Evolutionary conservation across 2,113 vertebrate species (phyloP), one percentile per base, ranked within the genome.

Genomic region (Eclectus roratus): DNA sequence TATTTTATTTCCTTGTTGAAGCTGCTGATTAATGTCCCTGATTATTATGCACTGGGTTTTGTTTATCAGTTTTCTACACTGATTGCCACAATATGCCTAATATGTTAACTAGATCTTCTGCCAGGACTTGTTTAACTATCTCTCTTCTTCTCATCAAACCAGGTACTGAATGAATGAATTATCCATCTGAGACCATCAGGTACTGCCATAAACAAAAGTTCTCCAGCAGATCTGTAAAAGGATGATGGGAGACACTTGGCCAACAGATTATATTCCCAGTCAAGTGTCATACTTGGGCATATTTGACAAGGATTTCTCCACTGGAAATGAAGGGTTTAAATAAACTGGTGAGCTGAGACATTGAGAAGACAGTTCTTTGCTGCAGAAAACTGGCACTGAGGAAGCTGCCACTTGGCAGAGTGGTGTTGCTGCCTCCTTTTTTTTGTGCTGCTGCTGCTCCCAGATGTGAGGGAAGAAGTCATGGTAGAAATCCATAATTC

Each of bases 381-480:
- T 85, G 76, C 28, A 46, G 76, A 46, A 46, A 35, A 20, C 17
- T 55, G 64, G 25, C 37, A 24, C 41, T 11, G 64, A 80, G 55
- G 64, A 74, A 93, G 50, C 53, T 85, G 71, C 23, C n/a, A 19
- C 41, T 39, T 20, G 91, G 44, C 66, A 79, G 44, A 66, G 44
- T 11, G 24, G 18, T 60, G 55, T 35, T 47, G 33, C 49, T 47
- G 43, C 52, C 43, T 93, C 63, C 25, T 70, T 94, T 71, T 71
- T 41, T 13, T 88, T 56, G 80, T 60, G 80, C 72, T 13, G 47
- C 55, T 91, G 88, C 89, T 93, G 93, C 93, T 94, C 92, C 64
- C 95, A 96, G 82, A 55, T 44, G 82, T 25, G 21, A 71, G 55
- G 19, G 19, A 77, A 90, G 28, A 55, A 55, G 76, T 60, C 73